A percentile compares a stretch with the other conserved stretches of the same genome.
Evolutionary conservation across 2,888 invertebrate species (phyloP).

Genomic region (Drosophila imparisetae): DNA sequence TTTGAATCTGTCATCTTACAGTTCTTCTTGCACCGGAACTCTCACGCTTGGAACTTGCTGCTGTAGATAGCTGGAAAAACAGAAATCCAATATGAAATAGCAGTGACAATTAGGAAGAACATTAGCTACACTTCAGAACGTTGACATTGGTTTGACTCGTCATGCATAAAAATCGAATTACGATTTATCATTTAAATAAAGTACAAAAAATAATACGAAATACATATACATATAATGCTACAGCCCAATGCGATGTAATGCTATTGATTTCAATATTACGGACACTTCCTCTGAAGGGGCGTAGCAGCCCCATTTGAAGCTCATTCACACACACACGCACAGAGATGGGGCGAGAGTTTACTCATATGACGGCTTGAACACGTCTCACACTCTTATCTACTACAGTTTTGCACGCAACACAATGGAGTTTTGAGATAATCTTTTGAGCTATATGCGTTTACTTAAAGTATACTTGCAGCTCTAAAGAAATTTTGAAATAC

Average conservation of each 20-base stretch:
- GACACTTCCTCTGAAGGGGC: conserved; percentile 43
- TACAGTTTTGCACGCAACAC: conserved; percentile 1
- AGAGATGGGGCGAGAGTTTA: conserved; percentile 26
- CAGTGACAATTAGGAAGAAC: neutral
- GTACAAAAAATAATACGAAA: neutral
- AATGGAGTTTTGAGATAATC: neutral
- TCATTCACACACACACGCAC: conserved; percentile 15
- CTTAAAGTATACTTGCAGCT: neutral
- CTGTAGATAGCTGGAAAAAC: neutral
- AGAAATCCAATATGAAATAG: neutral
- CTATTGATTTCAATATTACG: conserved; percentile 38
- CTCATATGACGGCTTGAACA: conserved; percentile 57
- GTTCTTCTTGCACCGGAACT: conserved; percentile 30
- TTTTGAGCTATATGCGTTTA: neutral
- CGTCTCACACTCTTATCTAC: conserved; percentile 47
- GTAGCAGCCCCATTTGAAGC: conserved; percentile 35
- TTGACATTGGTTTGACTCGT: neutral
- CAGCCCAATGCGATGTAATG: neutral
- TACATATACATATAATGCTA: neutral
- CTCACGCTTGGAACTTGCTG: conserved; percentile 41
- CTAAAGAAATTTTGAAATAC: neutral
- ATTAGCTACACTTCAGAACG: neutral
- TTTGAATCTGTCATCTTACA: conserved; percentile 98
- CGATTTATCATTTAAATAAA: neutral
- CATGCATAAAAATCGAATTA: neutral